Conservation (phyloP, 1,140 invertebrate genomes). For the Drosophila insularis region DNA sequence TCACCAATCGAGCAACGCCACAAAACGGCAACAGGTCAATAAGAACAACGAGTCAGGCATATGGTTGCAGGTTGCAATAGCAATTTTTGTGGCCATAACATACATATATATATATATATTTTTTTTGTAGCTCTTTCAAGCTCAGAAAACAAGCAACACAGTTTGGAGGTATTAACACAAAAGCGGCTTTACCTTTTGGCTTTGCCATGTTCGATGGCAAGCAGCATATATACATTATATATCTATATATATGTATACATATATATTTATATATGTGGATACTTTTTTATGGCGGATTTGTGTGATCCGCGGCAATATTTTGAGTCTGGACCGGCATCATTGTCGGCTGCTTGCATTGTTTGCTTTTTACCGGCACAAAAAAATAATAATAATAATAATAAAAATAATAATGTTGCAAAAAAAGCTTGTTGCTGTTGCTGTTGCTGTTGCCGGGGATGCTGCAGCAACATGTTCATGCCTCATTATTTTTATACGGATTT, state of each 20-base stretch:
- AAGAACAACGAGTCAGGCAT: constrained; percentile 60
- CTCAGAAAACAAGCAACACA: constrained; percentile 37
- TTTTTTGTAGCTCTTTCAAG: constrained; percentile 32
- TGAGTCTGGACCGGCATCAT: constrained; percentile 51
- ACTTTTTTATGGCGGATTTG: constrained; percentile 78
- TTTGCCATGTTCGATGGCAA: constrained; percentile 46
- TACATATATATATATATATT: constrained; percentile 49
- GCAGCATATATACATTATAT: constrained; percentile 12
- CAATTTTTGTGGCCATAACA: constrained; percentile 75
- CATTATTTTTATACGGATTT: constrained; percentile 79
- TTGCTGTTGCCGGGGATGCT: constrained; percentile 43
- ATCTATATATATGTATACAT: constrained; percentile 14
- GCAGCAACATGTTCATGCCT: constrained; percentile 77
- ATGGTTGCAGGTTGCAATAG: constrained; percentile 57
- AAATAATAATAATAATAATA: constrained; percentile 70
- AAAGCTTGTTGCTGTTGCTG: constrained; percentile 38
- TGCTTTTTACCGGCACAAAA: constrained; percentile 41
- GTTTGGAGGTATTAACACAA: constrained; percentile 77
- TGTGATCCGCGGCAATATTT: constrained; percentile 80
- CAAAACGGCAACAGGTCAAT: constrained; percentile 78
- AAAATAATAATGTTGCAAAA: constrained; percentile 63
- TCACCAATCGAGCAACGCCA: constrained; percentile 73
- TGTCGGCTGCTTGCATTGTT: constrained; percentile 66
- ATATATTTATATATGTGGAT: constrained; percentile 23
- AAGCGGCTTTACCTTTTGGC: constrained; percentile 72